Evolutionary conservation across 1,140 invertebrate genomes (phyloP).

Genomic region (Polypedilum vanderplanki): DNA sequence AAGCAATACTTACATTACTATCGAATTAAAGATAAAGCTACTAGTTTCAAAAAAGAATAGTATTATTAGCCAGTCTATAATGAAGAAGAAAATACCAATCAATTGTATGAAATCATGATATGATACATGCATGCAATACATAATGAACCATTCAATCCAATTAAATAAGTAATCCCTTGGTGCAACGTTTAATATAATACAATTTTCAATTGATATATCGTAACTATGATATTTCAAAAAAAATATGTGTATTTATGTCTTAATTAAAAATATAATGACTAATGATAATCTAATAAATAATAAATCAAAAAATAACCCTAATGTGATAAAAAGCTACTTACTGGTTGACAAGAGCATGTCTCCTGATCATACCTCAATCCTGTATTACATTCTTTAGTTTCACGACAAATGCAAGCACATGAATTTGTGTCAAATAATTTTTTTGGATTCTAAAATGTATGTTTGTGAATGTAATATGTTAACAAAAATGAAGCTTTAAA

Average conservation of each 20-base stretch:
- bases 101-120: neutral
- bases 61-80: constrained; percentile 6
- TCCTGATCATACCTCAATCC: constrained; percentile 53
- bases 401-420: constrained; percentile 53
- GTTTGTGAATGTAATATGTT: neutral
- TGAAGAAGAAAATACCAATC: neutral
- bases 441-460: constrained; percentile 37
- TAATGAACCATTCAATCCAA: no score
- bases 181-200: no score
- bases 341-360: constrained; percentile 50
- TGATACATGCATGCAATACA: constrained; percentile 2
- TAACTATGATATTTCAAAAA: no score
- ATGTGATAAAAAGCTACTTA: neutral
- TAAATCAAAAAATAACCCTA: neutral
- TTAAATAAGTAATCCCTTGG: no score
- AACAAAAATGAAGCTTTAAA: neutral
- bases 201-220: no score
- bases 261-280: no score
- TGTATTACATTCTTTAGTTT: constrained; percentile 49
- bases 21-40: constrained; percentile 5
- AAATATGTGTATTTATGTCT: no score
- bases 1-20: constrained; percentile 2
- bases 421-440: constrained; percentile 54
- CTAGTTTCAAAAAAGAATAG: neutral
- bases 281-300: no score